Percentiles rank a stretch among this genome's conserved stretches.
Evolutionary conservation across 37 sponge, comb jelly and placozoan genomes (phyloP).

Genomic region (Aplysina aerophoba): DNA sequence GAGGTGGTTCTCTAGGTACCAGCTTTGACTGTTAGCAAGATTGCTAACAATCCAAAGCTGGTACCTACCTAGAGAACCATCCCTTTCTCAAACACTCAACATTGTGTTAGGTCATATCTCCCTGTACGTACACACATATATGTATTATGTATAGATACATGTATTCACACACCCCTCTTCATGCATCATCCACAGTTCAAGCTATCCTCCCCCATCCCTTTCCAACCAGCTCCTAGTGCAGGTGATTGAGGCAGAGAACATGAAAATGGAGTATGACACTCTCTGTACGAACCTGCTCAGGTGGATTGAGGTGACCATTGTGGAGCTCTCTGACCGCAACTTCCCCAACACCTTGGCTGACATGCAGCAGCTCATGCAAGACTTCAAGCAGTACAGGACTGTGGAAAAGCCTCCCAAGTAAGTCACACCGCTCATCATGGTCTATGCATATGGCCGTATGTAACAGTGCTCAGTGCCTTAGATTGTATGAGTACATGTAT

Average conservation of each 20-base stretch:
- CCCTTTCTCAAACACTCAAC: no score
- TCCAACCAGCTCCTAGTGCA: slow-evolving; percentile 73
- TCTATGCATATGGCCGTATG: no score
- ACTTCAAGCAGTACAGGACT: slow-evolving; percentile 87
- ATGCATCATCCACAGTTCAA: not conserved
- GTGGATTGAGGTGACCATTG: slow-evolving; percentile 91
- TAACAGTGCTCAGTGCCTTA: no score
- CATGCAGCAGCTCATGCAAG: slow-evolving; percentile 83
- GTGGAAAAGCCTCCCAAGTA: slow-evolving; percentile 94
- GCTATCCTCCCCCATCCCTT: not conserved
- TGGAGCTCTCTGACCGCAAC: slow-evolving; percentile 62
- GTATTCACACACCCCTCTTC: not conserved
- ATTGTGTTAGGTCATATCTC: no score
- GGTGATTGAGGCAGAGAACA: slow-evolving; percentile 87
- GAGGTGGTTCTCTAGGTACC: no score
- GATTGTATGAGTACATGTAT: no score
- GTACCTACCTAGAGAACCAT: no score
- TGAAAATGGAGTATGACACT: slow-evolving; percentile 83
- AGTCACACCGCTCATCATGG: not conserved
- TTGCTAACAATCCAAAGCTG: no score
- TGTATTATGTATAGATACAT: no score
- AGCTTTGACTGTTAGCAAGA: no score
- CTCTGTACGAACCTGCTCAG: slow-evolving; percentile 71
- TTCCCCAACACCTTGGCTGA: slow-evolving; percentile 88
- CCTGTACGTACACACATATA: no score